Conservation (phyloP, 1,140 invertebrate genomes). For the Solenopsis fugax region DNA sequence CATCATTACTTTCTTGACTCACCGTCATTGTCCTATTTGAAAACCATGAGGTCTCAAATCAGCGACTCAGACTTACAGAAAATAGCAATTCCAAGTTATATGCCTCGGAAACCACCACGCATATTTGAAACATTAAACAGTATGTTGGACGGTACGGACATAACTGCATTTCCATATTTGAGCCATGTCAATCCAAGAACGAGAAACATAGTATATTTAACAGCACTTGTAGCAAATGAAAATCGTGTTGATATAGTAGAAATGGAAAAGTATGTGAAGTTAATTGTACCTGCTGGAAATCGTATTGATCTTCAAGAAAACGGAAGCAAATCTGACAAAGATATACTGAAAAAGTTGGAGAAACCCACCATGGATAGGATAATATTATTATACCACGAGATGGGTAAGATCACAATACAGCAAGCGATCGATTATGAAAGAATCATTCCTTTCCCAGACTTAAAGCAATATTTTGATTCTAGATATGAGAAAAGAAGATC, state of each 20-base stretch:
- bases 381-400: constrained; percentile 81
- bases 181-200: constrained; percentile 90
- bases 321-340: constrained; percentile 78
- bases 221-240: constrained; percentile 78
- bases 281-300: constrained; percentile 83
- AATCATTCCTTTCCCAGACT: not conserved
- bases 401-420: constrained; percentile 69
- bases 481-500: constrained; percentile 90
- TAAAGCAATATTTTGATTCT: constrained; percentile 53
- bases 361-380: constrained; percentile 76
- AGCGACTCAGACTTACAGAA: constrained; percentile 88
- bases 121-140: constrained; percentile 91
- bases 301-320: constrained; percentile 81
- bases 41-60: constrained; percentile 83
- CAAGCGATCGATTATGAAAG: not conserved
- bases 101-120: constrained; percentile 89
- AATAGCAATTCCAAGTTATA: constrained; percentile 89
- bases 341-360: constrained; percentile 76
- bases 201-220: constrained; percentile 91
- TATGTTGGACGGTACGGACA: constrained; percentile 87
- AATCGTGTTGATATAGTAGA: constrained; percentile 68
- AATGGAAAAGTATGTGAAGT: constrained; percentile 80
- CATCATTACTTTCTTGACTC: constrained; percentile 96
- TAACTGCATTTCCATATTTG: constrained; percentile 90
- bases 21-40: constrained; percentile 88